Evolutionary conservation across 2,113 vertebrate species (phyloP).

Genomic region (Aix galericulata): DNA sequence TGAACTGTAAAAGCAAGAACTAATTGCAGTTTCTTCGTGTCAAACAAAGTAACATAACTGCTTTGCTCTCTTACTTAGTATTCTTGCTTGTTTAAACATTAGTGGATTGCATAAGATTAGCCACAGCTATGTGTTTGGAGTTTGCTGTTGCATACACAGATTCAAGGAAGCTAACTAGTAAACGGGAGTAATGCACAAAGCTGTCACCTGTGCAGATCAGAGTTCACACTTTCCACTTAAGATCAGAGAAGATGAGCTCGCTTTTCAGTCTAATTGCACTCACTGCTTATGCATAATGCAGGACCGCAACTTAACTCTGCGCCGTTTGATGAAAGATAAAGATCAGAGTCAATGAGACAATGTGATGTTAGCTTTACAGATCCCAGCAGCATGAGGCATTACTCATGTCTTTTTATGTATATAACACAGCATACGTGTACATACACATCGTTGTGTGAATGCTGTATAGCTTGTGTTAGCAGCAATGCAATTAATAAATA

Average conservation of each 20-base stretch:
- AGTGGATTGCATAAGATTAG: neutral
- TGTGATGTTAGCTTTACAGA: slow-evolving; percentile 6
- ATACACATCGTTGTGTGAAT: neutral
- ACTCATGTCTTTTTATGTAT: neutral
- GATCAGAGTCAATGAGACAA: neutral
- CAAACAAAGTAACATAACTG: neutral
- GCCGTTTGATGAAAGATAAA: slow-evolving; percentile 23
- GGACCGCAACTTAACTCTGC: neutral
- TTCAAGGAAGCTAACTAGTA: neutral
- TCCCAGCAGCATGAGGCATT: neutral
- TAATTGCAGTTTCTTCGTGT: neutral
- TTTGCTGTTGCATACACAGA: neutral
- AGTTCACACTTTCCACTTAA: neutral
- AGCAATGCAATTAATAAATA: neutral
- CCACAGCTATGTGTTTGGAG: accelerated
- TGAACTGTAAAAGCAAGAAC: neutral
- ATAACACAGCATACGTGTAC: neutral
- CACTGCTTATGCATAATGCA: slow-evolving; percentile 41
- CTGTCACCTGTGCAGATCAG: slow-evolving; percentile 32
- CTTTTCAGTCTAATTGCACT: slow-evolving; percentile 37
- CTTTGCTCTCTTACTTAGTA: neutral
- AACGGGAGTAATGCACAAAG: neutral
- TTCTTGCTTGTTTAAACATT: neutral
- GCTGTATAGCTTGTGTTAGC: neutral
- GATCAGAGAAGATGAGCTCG: slow-evolving; percentile 11